Evolutionary conservation across 2,888 invertebrate species (phyloP), one percentile per base, ranked within the genome.

Genomic region (Diplazon laetatorius): DNA sequence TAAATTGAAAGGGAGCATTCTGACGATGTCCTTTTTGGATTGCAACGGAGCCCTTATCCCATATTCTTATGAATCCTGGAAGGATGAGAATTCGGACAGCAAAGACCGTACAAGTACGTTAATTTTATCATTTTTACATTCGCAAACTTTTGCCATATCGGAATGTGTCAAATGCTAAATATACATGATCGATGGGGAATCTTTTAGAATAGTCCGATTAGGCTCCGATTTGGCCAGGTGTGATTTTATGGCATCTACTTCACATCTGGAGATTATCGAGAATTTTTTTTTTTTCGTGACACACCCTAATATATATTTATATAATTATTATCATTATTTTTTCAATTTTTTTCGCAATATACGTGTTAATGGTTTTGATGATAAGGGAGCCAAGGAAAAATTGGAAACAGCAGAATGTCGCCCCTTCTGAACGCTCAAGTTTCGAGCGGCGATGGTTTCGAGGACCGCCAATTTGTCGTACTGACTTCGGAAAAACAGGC

Each of bases 401-500:
- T 87, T 70, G 82, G 63, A 80, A 94, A 93, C 87, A 94, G 93
- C 90, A 94, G 95, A 86, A 96, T 95, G 94, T 95, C 95, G 89
- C 96, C 96, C 39, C 93, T 95, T 76, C 93, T 95, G 82, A 92
- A 91, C 91, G 92, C 89, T 86, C 91, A 89, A 87, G 89, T 87
- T 80, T 87, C 88, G 85, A 87, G 88, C 46, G 91, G 90, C 78
- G 93, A 91, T 83, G 88, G 93, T 85, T 90, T 92, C 86, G 94
- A 94, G 86, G 98, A 98, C 92, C 93, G 97, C 82, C 98, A 98
- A 93, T 98, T 97, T 92, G 96, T 97, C 82, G 97, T 98, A 68
- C 94, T 99, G 85, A 96, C 96, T 81, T 98, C 98, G 76, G 98
- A 99, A 92, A 98, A 98, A 92, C 97, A 98, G 93, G 97, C 97